Base-by-base conservation (phyloP, 2,113 vertebrate genomes). In the Menidia beryllina region DNA sequence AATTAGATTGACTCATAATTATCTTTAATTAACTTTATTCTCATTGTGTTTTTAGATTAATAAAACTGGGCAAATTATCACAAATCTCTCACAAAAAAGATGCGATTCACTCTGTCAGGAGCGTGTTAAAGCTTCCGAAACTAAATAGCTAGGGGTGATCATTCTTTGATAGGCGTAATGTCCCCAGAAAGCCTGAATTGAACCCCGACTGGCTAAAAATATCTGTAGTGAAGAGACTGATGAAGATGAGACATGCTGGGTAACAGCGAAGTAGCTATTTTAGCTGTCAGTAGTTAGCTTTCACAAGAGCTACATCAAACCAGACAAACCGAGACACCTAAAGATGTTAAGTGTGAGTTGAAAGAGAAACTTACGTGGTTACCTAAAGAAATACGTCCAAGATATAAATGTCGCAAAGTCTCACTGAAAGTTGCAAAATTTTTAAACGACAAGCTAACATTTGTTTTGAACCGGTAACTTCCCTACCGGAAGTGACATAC, bases 401-500 rank as follows among this genome's bases (percentile, higher is more conserved):
- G 12, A 43, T 38, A 38, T n/a, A 19, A 69, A 60, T 8, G 11
- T n/a, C 3, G 0, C 1, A 30, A 72, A 50, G 66, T 69, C 27
- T 76, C 75, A 75, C 80, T 85, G 38, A 82, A 27, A 78, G 51
- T 41, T 43, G 19, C 34, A 10, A 38, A 67, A 64, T 25, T 24
- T 55, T 36, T 66, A 14, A 30, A 19, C 5, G 17, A 49, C 6
- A 4, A 61, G 65, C 77, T 72, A 72, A 23, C 67, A 47, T 85
- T 82, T 85, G 76, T 86, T 88, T 86, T 82, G 75, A 45, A 81
- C 76, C 11, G 60, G 75, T 58, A 51, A 87, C 82, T 91, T 92
- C 85, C 85, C 66, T 1, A 59, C 69, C 56, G 83, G 91, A 91
- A 90, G 59, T 69, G 27, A 50, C 2, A 21, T 0, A n/a, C 65